Percentiles rank a stretch among this genome's conserved stretches.
phyloP scores from a whole-genome alignment of 1,140 invertebrate species.

The Oryctes rhinoceros region DNA sequence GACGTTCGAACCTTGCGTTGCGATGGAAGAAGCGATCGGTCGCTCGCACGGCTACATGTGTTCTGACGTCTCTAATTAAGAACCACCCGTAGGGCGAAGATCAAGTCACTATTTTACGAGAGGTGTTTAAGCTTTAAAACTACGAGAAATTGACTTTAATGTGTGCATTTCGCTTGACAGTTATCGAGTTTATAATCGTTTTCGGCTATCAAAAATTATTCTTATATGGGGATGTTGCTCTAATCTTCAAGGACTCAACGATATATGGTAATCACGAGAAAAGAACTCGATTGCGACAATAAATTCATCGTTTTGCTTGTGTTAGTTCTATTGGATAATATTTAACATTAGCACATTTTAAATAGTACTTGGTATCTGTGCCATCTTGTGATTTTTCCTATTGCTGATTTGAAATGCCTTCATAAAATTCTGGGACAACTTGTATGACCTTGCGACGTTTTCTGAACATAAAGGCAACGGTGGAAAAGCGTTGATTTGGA shows the following conservation, averaged over 20 bases:
- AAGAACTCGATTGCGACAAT: too few relatives aligned
- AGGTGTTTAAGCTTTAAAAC: conserved; percentile 41
- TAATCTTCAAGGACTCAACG: neutral
- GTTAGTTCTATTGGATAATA: too few relatives aligned
- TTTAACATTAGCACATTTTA: too few relatives aligned
- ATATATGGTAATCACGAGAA: too few relatives aligned
- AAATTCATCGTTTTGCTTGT: too few relatives aligned
- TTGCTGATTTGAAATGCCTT: too few relatives aligned
- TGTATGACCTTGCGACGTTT: too few relatives aligned
- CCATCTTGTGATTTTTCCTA: too few relatives aligned
- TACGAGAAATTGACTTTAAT: conserved; percentile 23
- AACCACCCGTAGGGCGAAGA: conserved; percentile 46
- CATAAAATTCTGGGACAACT: too few relatives aligned
- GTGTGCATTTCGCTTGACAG: conserved; percentile 14
- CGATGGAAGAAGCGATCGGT: conserved; percentile 28
- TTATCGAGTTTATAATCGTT: conserved; percentile 25
- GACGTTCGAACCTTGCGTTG: neutral
- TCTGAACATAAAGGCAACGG: too few relatives aligned
- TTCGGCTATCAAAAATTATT: conserved; percentile 8
- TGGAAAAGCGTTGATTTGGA: too few relatives aligned
- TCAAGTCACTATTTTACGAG: conserved; percentile 35
- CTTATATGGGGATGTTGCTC: neutral
- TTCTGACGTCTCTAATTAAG: conserved; percentile 51
- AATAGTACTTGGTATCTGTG: too few relatives aligned
- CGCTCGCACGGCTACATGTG: conserved; percentile 47